Evolutionary conservation across 2,888 invertebrate genomes (phyloP).

Genomic region (Subacronicta megacephala): DNA sequence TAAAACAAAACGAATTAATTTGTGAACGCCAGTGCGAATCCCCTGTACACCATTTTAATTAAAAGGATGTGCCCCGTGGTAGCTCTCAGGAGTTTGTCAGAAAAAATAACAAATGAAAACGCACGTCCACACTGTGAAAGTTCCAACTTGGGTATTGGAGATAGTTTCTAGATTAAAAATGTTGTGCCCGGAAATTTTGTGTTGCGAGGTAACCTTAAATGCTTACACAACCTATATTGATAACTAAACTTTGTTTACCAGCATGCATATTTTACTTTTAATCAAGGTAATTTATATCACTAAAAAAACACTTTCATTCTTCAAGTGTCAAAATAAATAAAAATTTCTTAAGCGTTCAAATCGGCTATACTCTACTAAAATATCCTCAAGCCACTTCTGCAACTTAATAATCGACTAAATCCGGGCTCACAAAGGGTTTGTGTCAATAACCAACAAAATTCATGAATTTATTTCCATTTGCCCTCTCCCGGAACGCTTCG

Average conservation of each 20-base stretch:
- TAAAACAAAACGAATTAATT: conserved; percentile 60
- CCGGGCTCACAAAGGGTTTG: conserved; percentile 17
- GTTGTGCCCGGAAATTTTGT: conserved; percentile 1
- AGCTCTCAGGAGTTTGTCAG: conserved; percentile 47
- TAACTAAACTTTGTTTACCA: too few relatives aligned
- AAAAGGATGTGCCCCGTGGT: conserved; percentile 54
- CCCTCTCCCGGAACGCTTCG: conserved; percentile 18
- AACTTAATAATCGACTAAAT: conserved; percentile 45
- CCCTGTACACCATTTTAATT: conserved; percentile 56
- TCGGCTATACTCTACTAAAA: conserved; percentile 17
- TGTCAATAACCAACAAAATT: conserved; percentile 55
- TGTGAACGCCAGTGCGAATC: conserved; percentile 37
- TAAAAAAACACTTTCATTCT: not conserved
- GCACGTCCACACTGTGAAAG: conserved; percentile 15
- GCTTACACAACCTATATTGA: too few relatives aligned
- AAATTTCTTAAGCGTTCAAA: conserved; percentile 18
- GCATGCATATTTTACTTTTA: too few relatives aligned
- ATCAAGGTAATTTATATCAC: too few relatives aligned
- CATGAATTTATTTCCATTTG: conserved; percentile 44
- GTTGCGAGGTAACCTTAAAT: not conserved
- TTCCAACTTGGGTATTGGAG: conserved; percentile 20
- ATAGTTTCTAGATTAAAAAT: conserved; percentile 44
- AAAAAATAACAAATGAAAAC: conserved; percentile 50
- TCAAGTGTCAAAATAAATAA: conserved; percentile 21
- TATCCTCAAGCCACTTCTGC: conserved; percentile 16